Evolutionary conservation across 1,140 invertebrate species (phyloP).

Genomic region (Musca vetustissima): DNA sequence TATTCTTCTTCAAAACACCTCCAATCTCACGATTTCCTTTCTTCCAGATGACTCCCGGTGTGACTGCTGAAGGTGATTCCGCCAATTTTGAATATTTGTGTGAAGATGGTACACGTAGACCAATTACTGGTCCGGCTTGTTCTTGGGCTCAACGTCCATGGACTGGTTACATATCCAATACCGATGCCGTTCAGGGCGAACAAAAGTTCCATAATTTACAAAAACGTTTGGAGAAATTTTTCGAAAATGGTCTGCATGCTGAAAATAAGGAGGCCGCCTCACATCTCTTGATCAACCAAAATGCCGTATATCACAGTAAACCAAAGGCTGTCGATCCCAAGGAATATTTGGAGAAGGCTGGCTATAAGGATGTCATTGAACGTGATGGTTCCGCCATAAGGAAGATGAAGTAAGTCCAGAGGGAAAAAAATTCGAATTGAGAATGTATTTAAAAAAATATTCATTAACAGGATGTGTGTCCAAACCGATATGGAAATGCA

Average conservation of each 20-base stretch:
- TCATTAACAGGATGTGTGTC: constrained; percentile 64
- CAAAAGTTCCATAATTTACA: constrained; percentile 51
- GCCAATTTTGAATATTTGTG: constrained; percentile 75
- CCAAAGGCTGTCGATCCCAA: constrained; percentile 63
- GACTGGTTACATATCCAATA: constrained; percentile 72
- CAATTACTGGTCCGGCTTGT: constrained; percentile 68
- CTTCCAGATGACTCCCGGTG: constrained; percentile 37
- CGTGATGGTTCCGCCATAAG: constrained; percentile 56
- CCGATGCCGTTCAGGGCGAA: constrained; percentile 59
- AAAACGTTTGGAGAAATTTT: constrained; percentile 47
- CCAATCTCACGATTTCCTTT: too few species aligned
- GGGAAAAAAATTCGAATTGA: too few species aligned
- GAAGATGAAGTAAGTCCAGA: constrained; percentile 33
- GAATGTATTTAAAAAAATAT: too few species aligned
- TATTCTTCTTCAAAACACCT: too few species aligned
- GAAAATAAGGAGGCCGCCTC: constrained; percentile 45
- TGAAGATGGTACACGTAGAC: constrained; percentile 73
- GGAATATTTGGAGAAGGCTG: constrained; percentile 68
- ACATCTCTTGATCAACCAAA: constrained; percentile 62
- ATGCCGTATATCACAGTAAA: constrained; percentile 64
- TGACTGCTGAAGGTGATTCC: constrained; percentile 56
- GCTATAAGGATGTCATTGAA: constrained; percentile 79
- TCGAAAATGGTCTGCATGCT: constrained; percentile 47
- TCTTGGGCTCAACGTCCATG: constrained; percentile 79
- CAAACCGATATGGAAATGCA: constrained; percentile 61